Conservation (phyloP, 2,888 invertebrate genomes). For the Coenonympha glycerion region DNA sequence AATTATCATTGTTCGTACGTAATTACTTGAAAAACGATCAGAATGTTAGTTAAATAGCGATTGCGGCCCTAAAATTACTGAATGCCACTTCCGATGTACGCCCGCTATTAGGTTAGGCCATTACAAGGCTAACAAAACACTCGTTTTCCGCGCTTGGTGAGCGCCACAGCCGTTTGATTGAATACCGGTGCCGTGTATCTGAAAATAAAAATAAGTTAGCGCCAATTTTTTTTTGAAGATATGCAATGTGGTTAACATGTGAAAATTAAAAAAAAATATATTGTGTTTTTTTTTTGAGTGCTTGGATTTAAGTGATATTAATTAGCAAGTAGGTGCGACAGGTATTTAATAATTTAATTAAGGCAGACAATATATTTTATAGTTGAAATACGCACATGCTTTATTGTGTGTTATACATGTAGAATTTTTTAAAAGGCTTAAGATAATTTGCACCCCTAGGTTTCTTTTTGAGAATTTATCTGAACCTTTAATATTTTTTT, state of each 20-base stretch:
- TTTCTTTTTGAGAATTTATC: too few species aligned
- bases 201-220: slow-evolving; percentile 1
- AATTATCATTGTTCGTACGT: too few species aligned
- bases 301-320: not conserved
- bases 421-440: too few species aligned
- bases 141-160: slow-evolving; percentile 30
- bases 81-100: slow-evolving; percentile 19
- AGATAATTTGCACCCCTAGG: too few species aligned
- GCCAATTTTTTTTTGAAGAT: too few species aligned
- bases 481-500: too few species aligned
- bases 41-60: too few species aligned
- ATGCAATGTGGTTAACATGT: not conserved
- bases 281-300: not conserved
- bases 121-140: slow-evolving; percentile 27
- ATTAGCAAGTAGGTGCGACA: too few species aligned
- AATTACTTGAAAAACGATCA: too few species aligned
- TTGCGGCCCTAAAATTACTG: not conserved
- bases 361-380: too few species aligned
- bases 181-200: slow-evolving; percentile 10
- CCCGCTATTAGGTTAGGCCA: slow-evolving; percentile 1
- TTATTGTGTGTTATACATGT: too few species aligned
- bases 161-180: slow-evolving; percentile 23
- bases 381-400: too few species aligned
- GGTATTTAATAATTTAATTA: not conserved
- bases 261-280: not conserved